Evolutionary conservation across 2,888 invertebrate species (phyloP).

Genomic region (Pteria penguin): DNA sequence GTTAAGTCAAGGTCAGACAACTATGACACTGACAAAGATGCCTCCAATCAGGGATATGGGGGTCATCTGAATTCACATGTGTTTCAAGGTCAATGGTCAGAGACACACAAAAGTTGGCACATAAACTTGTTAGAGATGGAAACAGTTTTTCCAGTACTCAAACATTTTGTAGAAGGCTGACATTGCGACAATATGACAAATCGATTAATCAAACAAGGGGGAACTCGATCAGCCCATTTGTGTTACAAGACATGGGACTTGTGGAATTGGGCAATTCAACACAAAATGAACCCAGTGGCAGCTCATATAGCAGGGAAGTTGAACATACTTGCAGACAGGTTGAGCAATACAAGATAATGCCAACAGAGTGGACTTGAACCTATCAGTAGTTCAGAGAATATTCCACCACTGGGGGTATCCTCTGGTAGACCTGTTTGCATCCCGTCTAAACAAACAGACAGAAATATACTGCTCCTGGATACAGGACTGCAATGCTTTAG

Average conservation of each 20-base stretch:
- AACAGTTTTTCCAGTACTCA: slow-evolving; percentile 16
- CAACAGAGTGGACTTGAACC: slow-evolving; percentile 11
- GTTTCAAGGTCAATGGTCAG: slow-evolving; percentile 28
- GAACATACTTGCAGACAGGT: slow-evolving; percentile 37
- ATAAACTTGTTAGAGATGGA: slow-evolving; percentile 36
- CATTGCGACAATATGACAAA: slow-evolving; percentile 43
- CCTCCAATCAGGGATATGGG: slow-evolving; percentile 30
- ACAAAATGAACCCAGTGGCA: slow-evolving; percentile 25
- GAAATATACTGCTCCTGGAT: slow-evolving; percentile 22
- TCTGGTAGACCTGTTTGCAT: slow-evolving; percentile 35
- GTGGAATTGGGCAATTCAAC: slow-evolving; percentile 19
- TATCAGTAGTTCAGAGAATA: slow-evolving; percentile 1
- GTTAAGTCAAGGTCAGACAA: no score
- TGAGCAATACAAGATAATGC: neutral
- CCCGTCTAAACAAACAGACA: slow-evolving; percentile 15
- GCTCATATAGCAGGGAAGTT: slow-evolving; percentile 26
- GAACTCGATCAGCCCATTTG: slow-evolving; percentile 27
- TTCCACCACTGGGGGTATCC: slow-evolving; percentile 23
- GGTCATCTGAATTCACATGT: slow-evolving; percentile 18
- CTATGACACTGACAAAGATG: no score
- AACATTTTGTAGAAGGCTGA: slow-evolving; percentile 13
- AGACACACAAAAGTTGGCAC: slow-evolving; percentile 18
- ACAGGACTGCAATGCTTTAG: slow-evolving; percentile 11
- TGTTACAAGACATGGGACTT: slow-evolving; percentile 20
- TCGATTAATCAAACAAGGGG: slow-evolving; percentile 37